phyloP scores from a whole-genome alignment of 2,888 invertebrate genomes.

The Pseudolycoriella hygida region DNA sequence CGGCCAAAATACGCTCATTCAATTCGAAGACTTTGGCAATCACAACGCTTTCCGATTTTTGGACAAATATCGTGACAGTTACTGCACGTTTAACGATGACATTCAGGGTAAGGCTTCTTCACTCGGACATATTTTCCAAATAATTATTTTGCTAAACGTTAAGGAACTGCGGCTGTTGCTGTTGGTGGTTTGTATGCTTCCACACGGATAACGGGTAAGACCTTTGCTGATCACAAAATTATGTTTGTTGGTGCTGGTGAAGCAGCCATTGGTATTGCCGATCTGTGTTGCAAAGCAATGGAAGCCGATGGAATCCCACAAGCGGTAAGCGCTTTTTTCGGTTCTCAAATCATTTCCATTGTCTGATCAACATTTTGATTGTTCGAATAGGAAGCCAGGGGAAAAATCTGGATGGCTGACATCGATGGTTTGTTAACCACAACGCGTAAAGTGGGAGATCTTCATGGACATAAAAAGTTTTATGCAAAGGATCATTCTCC shows the following conservation, averaged over 20 bases:
- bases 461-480: slow-evolving; percentile 49
- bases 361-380: background rate
- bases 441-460: slow-evolving; percentile 40
- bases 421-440: slow-evolving; percentile 76
- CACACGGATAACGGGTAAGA: slow-evolving; percentile 35
- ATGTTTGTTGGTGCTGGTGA: slow-evolving; percentile 85
- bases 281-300: slow-evolving; percentile 80
- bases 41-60: slow-evolving; percentile 91
- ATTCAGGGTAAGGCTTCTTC: slow-evolving; percentile 48
- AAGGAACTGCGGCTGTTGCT: slow-evolving; percentile 80
- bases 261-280: slow-evolving; percentile 88
- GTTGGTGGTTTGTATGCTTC: slow-evolving; percentile 64
- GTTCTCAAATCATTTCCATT: background rate
- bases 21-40: slow-evolving; percentile 97
- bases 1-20: slow-evolving; percentile 66
- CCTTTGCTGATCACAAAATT: slow-evolving; percentile 71
- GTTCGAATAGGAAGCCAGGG: slow-evolving; percentile 47
- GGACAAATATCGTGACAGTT: slow-evolving; percentile 73
- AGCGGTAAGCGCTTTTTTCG: slow-evolving; percentile 16
- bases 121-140: too few species aligned
- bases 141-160: too few species aligned
- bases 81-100: slow-evolving; percentile 98
- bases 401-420: slow-evolving; percentile 92
- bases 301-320: slow-evolving; percentile 41
- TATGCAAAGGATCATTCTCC: slow-evolving; percentile 66